Conservation (phyloP, 2,888 invertebrate genomes). For the Eumerus sabulonum region DNA sequence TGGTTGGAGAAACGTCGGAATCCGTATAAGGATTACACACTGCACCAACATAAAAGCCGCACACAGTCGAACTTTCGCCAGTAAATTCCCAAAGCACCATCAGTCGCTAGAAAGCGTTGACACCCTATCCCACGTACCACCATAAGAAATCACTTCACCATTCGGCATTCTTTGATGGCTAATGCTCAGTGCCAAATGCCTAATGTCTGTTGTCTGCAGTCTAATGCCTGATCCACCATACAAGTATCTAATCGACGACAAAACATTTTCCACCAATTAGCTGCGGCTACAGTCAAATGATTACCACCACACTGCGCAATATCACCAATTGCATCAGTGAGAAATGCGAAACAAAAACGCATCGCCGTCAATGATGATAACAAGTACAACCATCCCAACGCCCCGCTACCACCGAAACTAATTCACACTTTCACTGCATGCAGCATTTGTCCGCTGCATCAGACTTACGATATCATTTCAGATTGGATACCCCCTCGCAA, state of each 20-base stretch:
- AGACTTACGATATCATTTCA: slow-evolving; percentile 56
- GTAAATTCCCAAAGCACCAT: slow-evolving; percentile 40
- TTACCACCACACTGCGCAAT: slow-evolving; percentile 44
- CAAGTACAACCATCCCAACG: slow-evolving; percentile 26
- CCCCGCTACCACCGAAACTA: slow-evolving; percentile 42
- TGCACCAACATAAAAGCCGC: too few species aligned
- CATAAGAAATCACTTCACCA: slow-evolving; percentile 42
- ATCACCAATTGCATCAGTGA: slow-evolving; percentile 35
- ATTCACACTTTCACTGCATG: slow-evolving; percentile 65
- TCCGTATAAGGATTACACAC: too few species aligned
- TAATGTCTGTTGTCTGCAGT: too few species aligned
- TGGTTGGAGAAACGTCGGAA: too few species aligned
- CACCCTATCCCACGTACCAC: neutral
- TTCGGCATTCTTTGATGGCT: slow-evolving; percentile 57
- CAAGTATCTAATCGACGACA: slow-evolving; percentile 63
- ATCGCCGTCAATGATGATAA: slow-evolving; percentile 43
- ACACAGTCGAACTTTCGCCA: slow-evolving; percentile 21
- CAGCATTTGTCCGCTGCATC: slow-evolving; percentile 38
- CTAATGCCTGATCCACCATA: slow-evolving; percentile 3
- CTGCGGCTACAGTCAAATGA: slow-evolving; percentile 48
- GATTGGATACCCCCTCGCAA: slow-evolving; percentile 50
- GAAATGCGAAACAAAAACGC: slow-evolving; percentile 36
- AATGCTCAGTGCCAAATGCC: too few species aligned
- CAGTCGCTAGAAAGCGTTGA: neutral
- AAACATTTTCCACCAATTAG: slow-evolving; percentile 68